These are phyloP conservation scores for Lasiommata megera DNA, from an alignment of 2,888 invertebrate species.

Conservation along the genomic window DNA sequence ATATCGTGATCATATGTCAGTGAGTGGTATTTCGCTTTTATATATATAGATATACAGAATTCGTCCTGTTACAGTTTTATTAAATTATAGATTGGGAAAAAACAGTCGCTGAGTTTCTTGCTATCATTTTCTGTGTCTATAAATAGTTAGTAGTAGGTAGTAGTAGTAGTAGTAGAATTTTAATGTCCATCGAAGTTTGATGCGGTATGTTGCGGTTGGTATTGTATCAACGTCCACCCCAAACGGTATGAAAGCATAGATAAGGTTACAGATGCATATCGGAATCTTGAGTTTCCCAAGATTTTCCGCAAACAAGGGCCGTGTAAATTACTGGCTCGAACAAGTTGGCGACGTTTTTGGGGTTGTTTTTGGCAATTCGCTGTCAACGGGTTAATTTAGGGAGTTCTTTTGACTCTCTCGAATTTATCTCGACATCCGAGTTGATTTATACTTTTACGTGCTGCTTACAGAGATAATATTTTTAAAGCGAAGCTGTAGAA, in stretches of 20 bases:
- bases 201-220: neutral
- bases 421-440: constrained; percentile 8
- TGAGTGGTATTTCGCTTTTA: too few relatives aligned
- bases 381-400: constrained; percentile 66
- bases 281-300: constrained; percentile 62
- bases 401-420: constrained; percentile 39
- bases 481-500: neutral
- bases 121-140: too few relatives aligned
- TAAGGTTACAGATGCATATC: constrained; percentile 43
- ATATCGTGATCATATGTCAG: too few relatives aligned
- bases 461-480: constrained; percentile 31
- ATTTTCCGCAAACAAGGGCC: constrained; percentile 53
- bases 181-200: too few relatives aligned
- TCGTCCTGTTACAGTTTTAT: too few relatives aligned
- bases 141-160: too few relatives aligned
- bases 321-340: constrained; percentile 63
- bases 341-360: constrained; percentile 48
- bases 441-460: constrained; percentile 23
- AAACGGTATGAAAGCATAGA: constrained; percentile 39
- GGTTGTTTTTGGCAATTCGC: constrained; percentile 43
- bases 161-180: too few relatives aligned
- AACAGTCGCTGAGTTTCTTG: too few relatives aligned
- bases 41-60: too few relatives aligned
- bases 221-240: constrained; percentile 11
- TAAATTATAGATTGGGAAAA: too few relatives aligned